These are phyloP conservation scores for Aricia agestis DNA, from an alignment of 1,140 invertebrate genomes.

Conservation along the genomic window DNA sequence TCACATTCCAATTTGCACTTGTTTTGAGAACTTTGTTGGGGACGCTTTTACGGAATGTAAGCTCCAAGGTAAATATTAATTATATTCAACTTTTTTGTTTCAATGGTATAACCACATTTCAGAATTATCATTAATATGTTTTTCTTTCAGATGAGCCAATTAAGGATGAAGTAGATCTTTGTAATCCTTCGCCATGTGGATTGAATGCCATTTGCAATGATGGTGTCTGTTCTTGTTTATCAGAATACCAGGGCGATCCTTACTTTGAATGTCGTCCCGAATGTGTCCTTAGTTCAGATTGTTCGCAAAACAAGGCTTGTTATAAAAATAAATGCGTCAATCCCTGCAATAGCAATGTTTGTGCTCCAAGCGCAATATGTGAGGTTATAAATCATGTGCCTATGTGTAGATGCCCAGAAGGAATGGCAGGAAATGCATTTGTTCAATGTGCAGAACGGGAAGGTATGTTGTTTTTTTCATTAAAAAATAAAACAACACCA, in stretches of 20 bases:
- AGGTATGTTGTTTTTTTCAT: conserved; percentile 56
- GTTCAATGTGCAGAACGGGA: conserved; percentile 77
- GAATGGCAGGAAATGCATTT: conserved; percentile 86
- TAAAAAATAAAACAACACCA: no score
- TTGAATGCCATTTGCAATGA: conserved; percentile 81
- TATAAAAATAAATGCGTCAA: conserved; percentile 79
- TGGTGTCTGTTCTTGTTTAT: conserved; percentile 81
- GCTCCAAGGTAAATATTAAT: conserved; percentile 66
- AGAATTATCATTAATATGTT: conserved; percentile 11
- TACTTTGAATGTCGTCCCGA: conserved; percentile 80
- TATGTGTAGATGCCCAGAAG: conserved; percentile 80
- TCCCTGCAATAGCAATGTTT: conserved; percentile 79
- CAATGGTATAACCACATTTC: conserved; percentile 21
- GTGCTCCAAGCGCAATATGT: conserved; percentile 83
- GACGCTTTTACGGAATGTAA: conserved; percentile 80
- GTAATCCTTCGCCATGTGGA: conserved; percentile 84
- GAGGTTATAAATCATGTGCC: conserved; percentile 81
- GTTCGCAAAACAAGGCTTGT: conserved; percentile 78
- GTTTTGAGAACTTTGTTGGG: conserved; percentile 77
- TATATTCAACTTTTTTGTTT: conserved; percentile 22
- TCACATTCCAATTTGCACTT: conserved; percentile 80
- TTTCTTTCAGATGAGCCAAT: conserved; percentile 48
- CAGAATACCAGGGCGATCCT: conserved; percentile 78
- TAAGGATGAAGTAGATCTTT: conserved; percentile 77
- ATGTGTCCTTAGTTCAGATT: conserved; percentile 80